phyloP scores from a whole-genome alignment of 2,888 invertebrate genomes.

The Agriotes lineatus region DNA sequence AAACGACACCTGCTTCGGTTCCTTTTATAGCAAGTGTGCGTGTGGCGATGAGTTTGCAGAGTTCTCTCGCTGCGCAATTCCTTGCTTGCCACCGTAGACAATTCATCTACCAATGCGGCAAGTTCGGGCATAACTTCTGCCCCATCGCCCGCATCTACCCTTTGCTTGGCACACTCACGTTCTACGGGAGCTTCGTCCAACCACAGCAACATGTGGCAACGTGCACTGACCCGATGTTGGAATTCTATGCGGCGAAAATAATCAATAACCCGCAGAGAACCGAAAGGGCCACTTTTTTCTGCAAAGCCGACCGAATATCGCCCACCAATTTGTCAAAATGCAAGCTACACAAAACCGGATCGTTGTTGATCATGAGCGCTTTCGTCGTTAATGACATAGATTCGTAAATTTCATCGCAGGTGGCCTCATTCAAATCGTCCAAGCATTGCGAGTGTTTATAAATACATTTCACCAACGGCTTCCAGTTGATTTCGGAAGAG shows the following conservation, averaged over 20 bases:
- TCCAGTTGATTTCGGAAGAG: slow-evolving; percentile 63
- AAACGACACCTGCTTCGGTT: slow-evolving; percentile 50
- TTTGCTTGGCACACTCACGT: slow-evolving; percentile 17
- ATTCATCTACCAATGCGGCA: slow-evolving; percentile 51
- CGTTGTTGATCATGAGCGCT: slow-evolving; percentile 52
- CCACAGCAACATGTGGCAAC: slow-evolving; percentile 56
- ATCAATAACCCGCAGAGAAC: slow-evolving; percentile 53
- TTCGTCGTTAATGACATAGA: slow-evolving; percentile 46
- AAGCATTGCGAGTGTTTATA: slow-evolving; percentile 51
- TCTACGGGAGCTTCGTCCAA: slow-evolving; percentile 55
- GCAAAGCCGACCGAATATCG: slow-evolving; percentile 48
- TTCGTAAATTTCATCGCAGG: slow-evolving; percentile 38
- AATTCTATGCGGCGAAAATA: slow-evolving; percentile 60
- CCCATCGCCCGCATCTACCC: background rate
- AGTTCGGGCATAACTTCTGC: slow-evolving; percentile 44
- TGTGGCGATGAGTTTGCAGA: slow-evolving; percentile 55
- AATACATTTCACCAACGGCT: slow-evolving; percentile 55
- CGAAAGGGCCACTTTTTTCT: slow-evolving; percentile 54
- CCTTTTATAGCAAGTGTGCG: slow-evolving; percentile 55
- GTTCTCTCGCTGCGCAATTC: slow-evolving; percentile 52
- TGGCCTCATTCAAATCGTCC: slow-evolving; percentile 21
- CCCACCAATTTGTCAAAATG: slow-evolving; percentile 60
- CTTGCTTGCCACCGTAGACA: slow-evolving; percentile 49
- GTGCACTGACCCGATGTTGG: slow-evolving; percentile 59
- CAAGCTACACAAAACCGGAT: slow-evolving; percentile 54